These are phyloP conservation scores for Anser brachyrhynchus DNA, from an alignment of 2,113 vertebrate genomes.

Conservation along the genomic window DNA sequence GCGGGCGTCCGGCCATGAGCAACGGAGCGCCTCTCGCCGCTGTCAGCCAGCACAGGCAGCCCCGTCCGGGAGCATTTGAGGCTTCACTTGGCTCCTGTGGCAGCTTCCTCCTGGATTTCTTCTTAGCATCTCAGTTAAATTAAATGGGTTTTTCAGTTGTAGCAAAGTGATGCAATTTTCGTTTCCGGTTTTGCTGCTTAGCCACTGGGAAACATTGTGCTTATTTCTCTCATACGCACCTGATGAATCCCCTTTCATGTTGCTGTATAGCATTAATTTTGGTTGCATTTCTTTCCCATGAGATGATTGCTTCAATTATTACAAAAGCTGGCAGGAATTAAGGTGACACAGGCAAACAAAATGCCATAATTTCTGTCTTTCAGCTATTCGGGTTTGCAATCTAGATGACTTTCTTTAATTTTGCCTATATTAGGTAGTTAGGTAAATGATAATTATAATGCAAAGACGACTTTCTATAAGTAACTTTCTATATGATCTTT, in stretches of 20 bases:
- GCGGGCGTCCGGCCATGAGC: not conserved
- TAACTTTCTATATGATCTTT: not conserved
- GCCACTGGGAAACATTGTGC: not conserved
- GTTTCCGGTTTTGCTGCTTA: not conserved
- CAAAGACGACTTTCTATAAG: not conserved
- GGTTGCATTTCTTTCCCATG: slow-evolving; percentile 20
- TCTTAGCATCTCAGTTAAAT: not conserved
- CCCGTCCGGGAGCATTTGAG: not conserved
- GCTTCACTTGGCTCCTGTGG: not conserved
- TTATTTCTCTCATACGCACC: not conserved
- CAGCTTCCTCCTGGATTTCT: not conserved
- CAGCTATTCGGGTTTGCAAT: not conserved
- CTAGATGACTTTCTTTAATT: not conserved
- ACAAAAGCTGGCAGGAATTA: not conserved
- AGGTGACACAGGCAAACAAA: not conserved
- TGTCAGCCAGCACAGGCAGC: not conserved
- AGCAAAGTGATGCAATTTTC: not conserved
- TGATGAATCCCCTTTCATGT: slow-evolving; percentile 12
- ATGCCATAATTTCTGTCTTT: not conserved
- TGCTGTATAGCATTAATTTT: slow-evolving; percentile 14
- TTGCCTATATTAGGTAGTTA: not conserved
- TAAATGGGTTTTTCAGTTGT: not conserved
- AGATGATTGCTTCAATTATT: slow-evolving; percentile 7
- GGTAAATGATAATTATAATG: not conserved
- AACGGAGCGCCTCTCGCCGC: not conserved